Conservation (phyloP, 2,113 vertebrate species). For the Bombycilla garrulus region DNA sequence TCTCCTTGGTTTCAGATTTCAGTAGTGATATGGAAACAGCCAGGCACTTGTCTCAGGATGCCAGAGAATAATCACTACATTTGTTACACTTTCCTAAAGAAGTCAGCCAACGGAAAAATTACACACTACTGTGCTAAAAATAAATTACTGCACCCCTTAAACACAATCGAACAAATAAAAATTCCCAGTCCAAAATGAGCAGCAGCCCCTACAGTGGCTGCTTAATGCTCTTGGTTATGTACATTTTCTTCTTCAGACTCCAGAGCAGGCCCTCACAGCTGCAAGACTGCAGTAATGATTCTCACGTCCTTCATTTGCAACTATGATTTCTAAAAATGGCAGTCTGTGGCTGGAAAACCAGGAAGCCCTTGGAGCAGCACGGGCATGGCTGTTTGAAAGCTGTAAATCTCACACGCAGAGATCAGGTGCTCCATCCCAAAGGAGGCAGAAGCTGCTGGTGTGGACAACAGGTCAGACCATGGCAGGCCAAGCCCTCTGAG, state of each 20-base stretch:
- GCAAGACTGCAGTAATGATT: background rate
- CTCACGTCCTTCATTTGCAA: background rate
- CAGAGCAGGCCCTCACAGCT: background rate
- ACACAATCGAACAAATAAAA: background rate
- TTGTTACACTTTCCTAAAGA: conserved; percentile 60
- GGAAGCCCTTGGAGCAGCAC: background rate
- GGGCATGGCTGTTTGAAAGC: background rate
- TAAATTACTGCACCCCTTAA: background rate
- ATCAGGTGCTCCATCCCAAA: background rate
- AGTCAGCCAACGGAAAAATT: background rate
- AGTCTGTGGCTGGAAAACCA: background rate
- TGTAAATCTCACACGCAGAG: background rate
- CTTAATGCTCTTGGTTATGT: background rate
- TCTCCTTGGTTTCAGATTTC: conserved; percentile 76
- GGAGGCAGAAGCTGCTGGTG: background rate
- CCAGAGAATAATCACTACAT: conserved; percentile 79
- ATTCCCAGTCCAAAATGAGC: background rate
- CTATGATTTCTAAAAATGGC: background rate
- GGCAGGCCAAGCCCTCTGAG: background rate
- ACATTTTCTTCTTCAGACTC: background rate
- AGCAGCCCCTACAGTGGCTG: background rate
- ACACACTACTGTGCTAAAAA: background rate
- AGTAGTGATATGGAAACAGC: conserved; percentile 78
- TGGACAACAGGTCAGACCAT: background rate
- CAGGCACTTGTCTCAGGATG: conserved; percentile 78